Evolutionary conservation across 2,797 vertebrate genomes (phyloP).

Genomic region (Argya squamiceps): DNA sequence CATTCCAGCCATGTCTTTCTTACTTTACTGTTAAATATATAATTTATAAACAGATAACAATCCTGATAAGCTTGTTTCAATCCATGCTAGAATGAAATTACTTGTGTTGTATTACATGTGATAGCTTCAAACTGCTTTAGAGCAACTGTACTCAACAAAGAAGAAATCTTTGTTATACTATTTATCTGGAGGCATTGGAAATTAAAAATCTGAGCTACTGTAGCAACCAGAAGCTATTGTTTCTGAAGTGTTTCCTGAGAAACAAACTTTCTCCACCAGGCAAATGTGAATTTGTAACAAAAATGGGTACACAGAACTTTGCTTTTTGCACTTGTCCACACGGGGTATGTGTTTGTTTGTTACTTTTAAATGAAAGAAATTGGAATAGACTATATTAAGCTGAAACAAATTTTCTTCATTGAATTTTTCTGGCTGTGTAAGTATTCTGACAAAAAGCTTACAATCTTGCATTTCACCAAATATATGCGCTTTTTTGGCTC

Average conservation of each 20-base stretch:
- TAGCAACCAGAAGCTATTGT: background rate
- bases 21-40: constrained; percentile 71
- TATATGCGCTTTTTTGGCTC: background rate
- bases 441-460: background rate
- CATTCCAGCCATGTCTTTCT: constrained; percentile 63
- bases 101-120: constrained; percentile 61
- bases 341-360: background rate
- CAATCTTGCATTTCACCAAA: constrained; percentile 18
- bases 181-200: constrained; percentile 58
- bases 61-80: constrained; percentile 72
- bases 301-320: background rate
- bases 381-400: background rate
- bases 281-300: background rate
- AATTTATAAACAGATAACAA: constrained; percentile 74
- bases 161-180: constrained; percentile 53
- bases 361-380: constrained; percentile 13
- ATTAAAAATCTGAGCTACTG: constrained; percentile 6
- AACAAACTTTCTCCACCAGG: background rate
- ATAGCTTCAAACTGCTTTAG: constrained; percentile 70
- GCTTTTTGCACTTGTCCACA: background rate
- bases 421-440: background rate
- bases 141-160: constrained; percentile 62
- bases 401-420: background rate
- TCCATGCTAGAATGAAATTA: constrained; percentile 69
- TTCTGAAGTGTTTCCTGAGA: background rate